Evolutionary conservation across 1,140 invertebrate species (phyloP).

Genomic region (Helicoverpa zea): DNA sequence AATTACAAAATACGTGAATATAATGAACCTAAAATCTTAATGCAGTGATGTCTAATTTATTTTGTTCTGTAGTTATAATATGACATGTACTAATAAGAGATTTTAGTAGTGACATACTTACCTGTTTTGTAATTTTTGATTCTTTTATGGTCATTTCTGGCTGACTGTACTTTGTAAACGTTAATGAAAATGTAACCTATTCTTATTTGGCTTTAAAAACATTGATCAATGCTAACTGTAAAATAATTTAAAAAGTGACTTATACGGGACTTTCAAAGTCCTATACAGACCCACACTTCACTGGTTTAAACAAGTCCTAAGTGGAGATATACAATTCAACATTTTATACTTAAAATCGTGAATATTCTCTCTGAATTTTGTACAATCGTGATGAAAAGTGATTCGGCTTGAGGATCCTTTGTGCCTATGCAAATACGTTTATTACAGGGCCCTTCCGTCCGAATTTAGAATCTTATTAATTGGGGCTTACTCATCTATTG

Average conservation of each 20-base stretch:
- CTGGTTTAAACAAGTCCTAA: not conserved
- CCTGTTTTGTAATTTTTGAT: no score
- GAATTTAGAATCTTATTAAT: conserved; percentile 46
- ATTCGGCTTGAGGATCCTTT: conserved; percentile 29
- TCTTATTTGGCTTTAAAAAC: not conserved
- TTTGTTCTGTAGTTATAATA: no score
- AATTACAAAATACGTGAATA: no score
- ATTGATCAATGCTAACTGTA: not conserved
- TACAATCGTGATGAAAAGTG: conserved; percentile 43
- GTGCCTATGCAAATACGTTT: conserved; percentile 46
- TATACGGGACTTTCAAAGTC: not conserved
- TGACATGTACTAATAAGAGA: no score
- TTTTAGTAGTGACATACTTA: no score
- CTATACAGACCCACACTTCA: no score
- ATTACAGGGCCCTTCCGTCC: conserved; percentile 27
- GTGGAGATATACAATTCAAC: conserved; percentile 6
- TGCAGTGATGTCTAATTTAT: no score
- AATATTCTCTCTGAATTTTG: conserved; percentile 37
- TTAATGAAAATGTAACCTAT: no score
- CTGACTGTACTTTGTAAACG: no score
- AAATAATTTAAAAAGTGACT: no score
- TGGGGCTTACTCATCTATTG: conserved; percentile 37
- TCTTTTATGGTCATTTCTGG: no score
- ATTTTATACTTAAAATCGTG: conserved; percentile 23
- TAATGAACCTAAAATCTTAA: no score